Base-by-base conservation (phyloP, 1,140 invertebrate genomes). In the Heliothis virescens region DNA sequence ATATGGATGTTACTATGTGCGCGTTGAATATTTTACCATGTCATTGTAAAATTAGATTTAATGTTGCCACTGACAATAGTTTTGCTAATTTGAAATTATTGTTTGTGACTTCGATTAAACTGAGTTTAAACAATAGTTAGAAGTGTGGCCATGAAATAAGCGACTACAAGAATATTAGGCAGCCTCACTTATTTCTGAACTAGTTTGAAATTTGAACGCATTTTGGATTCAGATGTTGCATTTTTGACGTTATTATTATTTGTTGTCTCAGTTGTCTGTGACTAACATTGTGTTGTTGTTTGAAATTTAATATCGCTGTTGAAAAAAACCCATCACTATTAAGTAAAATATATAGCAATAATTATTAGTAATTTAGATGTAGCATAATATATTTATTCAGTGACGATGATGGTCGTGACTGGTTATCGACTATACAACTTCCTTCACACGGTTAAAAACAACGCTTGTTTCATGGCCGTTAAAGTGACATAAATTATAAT, bases 391-490 rank as follows among this genome's bases (percentile, higher is more conserved):
- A 4, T 12, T 21, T 48, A 4, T 48, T 16, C 11, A 34, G 15
- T 9, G 41, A 21, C 12, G 10, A 41, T 41, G 5, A 41, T 41
- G 34, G 34, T 41, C 34, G 34, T 41, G 9, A 18, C 10, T 13
- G 34, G n/a, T 5, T 60, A 13, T 13, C 2, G 63, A 13, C 34
- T 21, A 18, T 34, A 62, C 59, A 21, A 29, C 16, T 26, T 60
- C 57, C 11, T 4, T 3, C 5, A 34, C 3, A 3, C 57, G 48
- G 11, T 7, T 11, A 21, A 52, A 34, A 29, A 50, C 57, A 7
- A 41, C 74, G 60, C 60, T 65, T 76, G 50, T 76, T 76, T 65
- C 74, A 52, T 76, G 60, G 74, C 74, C 74, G 11, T 62, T 52
- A 63, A 69, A 34, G 18, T 50, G 48, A 63, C 52, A 63, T 60